Evolutionary conservation across 2,888 invertebrate species (phyloP), one percentile per base, ranked within the genome.

Genomic region (Ferdinandea cuprea): DNA sequence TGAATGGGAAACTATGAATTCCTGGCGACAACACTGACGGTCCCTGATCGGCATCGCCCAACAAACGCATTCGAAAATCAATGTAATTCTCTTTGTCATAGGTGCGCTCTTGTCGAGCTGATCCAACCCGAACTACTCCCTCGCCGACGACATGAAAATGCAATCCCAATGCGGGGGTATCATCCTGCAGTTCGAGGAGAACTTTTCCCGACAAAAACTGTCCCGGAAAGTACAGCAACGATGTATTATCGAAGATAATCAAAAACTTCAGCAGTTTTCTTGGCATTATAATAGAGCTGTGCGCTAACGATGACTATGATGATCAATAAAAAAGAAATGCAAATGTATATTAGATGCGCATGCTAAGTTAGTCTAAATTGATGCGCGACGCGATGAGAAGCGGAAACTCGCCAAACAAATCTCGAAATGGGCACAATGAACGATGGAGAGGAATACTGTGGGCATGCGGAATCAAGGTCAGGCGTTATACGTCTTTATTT

Each of bases 81-180:
- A 98, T 98, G 89, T 98, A 98, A 90, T 97, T 97, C 91, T 98
- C 98, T 90, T 96, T 95, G 91, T 98, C 98, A 90, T 95, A 96
- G 35, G 96, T 94, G 87, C 96, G 93, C 89, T 97, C 97, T 88
- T 96, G 95, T 44, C 96, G 93, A 69, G 95, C 94, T 40, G 95
- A 95, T 42, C 95, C 94, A 30, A 97, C 94, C 77, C 96, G 93
- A n/a, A 98, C 97, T 63, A 98, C 97, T 78, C 97, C 97, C 92
- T 98, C 98, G 9, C 98, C 98, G 81, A 98, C 95, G 40, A 98
- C 97, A 92, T 97, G 97, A 90, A 98, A 97, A 91, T 97, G 97
- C 66, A 98, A 92, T 85, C 98, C 98, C 87, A 96, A 91, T n/a
- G 96, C 96, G 85, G 96, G 95, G 86, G 97, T 97, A 91, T 98